These are phyloP conservation scores for Lontra canadensis DNA, from an alignment of 2,113 vertebrate species.

Conservation along the genomic window DNA sequence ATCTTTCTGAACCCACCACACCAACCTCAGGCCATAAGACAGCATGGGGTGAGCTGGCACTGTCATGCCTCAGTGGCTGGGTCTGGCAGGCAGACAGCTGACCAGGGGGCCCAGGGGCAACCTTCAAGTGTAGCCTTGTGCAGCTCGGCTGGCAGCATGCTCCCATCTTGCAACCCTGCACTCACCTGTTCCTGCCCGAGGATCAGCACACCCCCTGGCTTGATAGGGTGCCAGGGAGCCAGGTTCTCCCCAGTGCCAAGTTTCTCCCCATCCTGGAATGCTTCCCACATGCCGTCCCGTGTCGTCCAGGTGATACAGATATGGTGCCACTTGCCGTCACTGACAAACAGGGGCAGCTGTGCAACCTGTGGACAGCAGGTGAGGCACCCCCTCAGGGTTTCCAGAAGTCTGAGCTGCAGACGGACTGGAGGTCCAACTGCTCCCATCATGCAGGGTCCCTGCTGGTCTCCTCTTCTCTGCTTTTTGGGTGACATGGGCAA, in stretches of 20 bases:
- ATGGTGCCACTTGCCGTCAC: slow-evolving; percentile 98
- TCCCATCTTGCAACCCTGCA: background rate
- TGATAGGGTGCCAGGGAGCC: slow-evolving; percentile 99
- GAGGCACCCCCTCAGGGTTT: background rate
- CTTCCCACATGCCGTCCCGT: slow-evolving; percentile 98
- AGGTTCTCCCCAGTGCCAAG: slow-evolving; percentile 97
- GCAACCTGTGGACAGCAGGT: slow-evolving; percentile 88
- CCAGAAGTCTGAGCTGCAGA: background rate
- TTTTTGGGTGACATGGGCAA: background rate
- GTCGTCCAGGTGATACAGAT: slow-evolving; percentile 99
- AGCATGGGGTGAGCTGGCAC: rapidly evolving
- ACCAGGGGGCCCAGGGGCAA: rapidly evolving
- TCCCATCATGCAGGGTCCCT: rapidly evolving
- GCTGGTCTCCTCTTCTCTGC: background rate
- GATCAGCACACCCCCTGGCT: slow-evolving; percentile 96
- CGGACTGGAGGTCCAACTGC: background rate
- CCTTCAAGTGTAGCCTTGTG: background rate
- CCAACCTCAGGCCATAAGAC: background rate
- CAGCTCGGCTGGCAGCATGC: rapidly evolving
- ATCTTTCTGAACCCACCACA: background rate
- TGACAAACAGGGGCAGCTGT: slow-evolving; percentile 95
- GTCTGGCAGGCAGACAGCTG: background rate
- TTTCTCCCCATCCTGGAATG: slow-evolving; percentile 97
- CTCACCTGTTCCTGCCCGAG: slow-evolving; percentile 99
- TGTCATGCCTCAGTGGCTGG: rapidly evolving